phyloP scores from a whole-genome alignment of 2,797 vertebrate genomes.

The Coregonus suidteri region DNA sequence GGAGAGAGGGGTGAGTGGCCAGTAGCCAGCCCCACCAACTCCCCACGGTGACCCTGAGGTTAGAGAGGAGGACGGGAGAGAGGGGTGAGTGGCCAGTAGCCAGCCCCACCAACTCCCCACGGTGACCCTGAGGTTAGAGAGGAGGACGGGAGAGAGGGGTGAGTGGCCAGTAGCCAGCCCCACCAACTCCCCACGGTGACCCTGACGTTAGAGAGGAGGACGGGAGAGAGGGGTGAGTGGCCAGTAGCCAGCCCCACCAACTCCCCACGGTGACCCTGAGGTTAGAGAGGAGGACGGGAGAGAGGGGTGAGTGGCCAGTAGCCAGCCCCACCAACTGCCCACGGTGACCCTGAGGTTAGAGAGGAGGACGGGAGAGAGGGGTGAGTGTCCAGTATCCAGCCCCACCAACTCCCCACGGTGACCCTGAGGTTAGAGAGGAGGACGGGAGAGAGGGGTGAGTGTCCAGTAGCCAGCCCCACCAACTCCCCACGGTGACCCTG shows the following conservation, averaged over 20 bases:
- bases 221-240: too few relatives aligned
- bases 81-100: conserved; percentile 36
- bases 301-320: too few relatives aligned
- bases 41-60: conserved; percentile 65
- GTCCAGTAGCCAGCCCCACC: too few relatives aligned
- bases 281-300: too few relatives aligned
- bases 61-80: neutral
- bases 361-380: too few relatives aligned
- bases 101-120: conserved; percentile 54
- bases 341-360: conserved; percentile 62
- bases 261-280: too few relatives aligned
- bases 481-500: conserved; percentile 59
- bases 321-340: too few relatives aligned
- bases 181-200: conserved; percentile 58
- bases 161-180: conserved; percentile 44
- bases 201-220: conserved; percentile 35
- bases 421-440: too few relatives aligned
- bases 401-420: too few relatives aligned
- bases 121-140: conserved; percentile 55
- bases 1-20: conserved; percentile 21
- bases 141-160: neutral
- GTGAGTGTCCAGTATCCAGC: too few relatives aligned
- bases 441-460: too few relatives aligned
- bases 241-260: too few relatives aligned
- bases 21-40: conserved; percentile 40